Evolutionary conservation across 2,888 invertebrate genomes (phyloP).

Genomic region (Torymus tubicola): DNA sequence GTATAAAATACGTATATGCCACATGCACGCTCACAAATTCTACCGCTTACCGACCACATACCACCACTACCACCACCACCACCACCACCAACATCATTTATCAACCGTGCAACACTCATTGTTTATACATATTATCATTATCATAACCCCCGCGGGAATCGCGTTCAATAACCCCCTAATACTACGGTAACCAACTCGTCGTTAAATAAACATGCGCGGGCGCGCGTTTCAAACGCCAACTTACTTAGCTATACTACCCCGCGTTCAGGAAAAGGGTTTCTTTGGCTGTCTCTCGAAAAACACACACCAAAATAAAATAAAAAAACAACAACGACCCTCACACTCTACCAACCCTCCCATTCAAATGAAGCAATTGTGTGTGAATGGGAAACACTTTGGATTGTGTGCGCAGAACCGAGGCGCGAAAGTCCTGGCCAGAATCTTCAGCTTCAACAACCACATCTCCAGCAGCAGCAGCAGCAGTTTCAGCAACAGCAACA

Average conservation of each 20-base stretch:
- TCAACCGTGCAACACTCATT: too few relatives aligned
- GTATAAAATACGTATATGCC: conserved; percentile 27
- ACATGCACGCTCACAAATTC: conserved; percentile 37
- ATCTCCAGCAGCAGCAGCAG: conserved; percentile 27
- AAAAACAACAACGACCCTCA: background rate
- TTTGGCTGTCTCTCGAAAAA: too few relatives aligned
- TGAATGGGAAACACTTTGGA: conserved; percentile 75
- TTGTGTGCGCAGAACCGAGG: conserved; percentile 75
- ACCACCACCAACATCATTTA: conserved; percentile 29
- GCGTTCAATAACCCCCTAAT: too few relatives aligned
- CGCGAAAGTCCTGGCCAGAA: conserved; percentile 63
- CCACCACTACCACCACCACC: conserved; percentile 53
- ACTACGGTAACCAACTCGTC: too few relatives aligned
- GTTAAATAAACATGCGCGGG: too few relatives aligned
- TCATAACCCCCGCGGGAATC: too few relatives aligned
- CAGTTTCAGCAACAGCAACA: conserved; percentile 42
- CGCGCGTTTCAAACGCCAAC: too few relatives aligned
- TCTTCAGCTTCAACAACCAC: conserved; percentile 19
- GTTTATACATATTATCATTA: too few relatives aligned
- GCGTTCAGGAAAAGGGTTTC: too few relatives aligned
- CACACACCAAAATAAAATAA: conserved; percentile 8
- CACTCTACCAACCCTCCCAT: background rate
- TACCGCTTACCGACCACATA: conserved; percentile 28
- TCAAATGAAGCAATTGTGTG: conserved; percentile 58
- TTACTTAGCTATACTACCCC: too few relatives aligned